Percentiles rank a stretch among this genome's conserved stretches.
These are phyloP conservation scores for Styela plicata DNA, from an alignment of 23 tunicate species.

Conservation along the genomic window DNA sequence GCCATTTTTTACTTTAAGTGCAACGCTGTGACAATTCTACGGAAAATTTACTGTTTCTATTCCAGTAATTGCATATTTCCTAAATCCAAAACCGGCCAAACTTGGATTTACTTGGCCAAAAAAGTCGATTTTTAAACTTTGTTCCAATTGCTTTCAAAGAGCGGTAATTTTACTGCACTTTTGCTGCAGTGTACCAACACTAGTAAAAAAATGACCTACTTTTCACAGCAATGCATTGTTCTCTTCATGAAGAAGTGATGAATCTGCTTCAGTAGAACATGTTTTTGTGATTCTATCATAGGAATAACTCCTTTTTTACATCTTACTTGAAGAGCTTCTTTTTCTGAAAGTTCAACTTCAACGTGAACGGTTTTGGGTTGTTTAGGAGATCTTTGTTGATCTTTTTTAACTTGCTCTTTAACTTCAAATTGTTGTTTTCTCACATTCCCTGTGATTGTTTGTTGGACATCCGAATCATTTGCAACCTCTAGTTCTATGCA, in stretches of 20 bases:
- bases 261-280: neutral
- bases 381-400: neutral
- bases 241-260: neutral
- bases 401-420: neutral
- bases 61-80: too few relatives aligned
- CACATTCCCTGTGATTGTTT: neutral
- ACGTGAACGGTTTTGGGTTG: neutral
- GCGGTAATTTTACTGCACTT: too few relatives aligned
- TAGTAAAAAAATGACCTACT: conserved; percentile 2
- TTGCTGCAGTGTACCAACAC: too few relatives aligned
- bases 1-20: too few relatives aligned
- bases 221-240: conserved; percentile 16
- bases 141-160: too few relatives aligned
- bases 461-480: neutral
- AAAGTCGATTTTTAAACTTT: too few relatives aligned
- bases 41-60: too few relatives aligned
- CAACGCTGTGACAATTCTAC: too few relatives aligned
- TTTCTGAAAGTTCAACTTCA: neutral
- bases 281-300: neutral
- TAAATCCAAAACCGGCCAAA: too few relatives aligned
- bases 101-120: too few relatives aligned
- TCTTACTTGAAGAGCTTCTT: neutral
- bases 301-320: neutral
- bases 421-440: neutral
- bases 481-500: neutral